Evolutionary conservation across 2,113 vertebrate species (phyloP).

Genomic region (Rafetus swinhoei): DNA sequence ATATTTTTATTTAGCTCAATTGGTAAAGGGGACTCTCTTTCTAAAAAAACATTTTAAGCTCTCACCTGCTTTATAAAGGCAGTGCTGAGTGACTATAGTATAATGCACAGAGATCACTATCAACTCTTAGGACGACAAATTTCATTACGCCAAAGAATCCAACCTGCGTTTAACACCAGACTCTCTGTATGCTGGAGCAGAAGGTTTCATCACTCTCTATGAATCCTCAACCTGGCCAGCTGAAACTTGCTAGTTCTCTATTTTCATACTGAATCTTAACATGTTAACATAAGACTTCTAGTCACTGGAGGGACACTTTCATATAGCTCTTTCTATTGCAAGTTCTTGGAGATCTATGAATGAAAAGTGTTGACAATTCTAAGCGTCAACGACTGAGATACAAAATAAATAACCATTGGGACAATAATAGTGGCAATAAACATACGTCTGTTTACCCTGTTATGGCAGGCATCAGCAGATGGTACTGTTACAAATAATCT

Average conservation of each 20-base stretch:
- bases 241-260: neutral
- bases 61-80: neutral
- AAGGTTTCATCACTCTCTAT: neutral
- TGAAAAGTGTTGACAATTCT: neutral
- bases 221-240: neutral
- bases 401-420: neutral
- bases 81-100: neutral
- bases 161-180: slow-evolving; percentile 15
- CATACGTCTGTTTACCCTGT: neutral
- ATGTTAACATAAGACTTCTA: neutral
- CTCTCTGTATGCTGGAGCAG: neutral
- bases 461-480: neutral
- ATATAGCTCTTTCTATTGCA: neutral
- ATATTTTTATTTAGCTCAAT: neutral
- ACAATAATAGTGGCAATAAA: neutral
- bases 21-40: neutral
- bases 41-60: neutral
- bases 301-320: neutral
- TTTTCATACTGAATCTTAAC: neutral
- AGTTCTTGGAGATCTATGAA: neutral
- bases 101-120: neutral
- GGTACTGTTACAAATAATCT: neutral
- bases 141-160: neutral
- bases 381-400: neutral
- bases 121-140: neutral